These are phyloP conservation scores for Xenopus laevis DNA, from an alignment of 2,113 vertebrate species.

Conservation along the genomic window DNA sequence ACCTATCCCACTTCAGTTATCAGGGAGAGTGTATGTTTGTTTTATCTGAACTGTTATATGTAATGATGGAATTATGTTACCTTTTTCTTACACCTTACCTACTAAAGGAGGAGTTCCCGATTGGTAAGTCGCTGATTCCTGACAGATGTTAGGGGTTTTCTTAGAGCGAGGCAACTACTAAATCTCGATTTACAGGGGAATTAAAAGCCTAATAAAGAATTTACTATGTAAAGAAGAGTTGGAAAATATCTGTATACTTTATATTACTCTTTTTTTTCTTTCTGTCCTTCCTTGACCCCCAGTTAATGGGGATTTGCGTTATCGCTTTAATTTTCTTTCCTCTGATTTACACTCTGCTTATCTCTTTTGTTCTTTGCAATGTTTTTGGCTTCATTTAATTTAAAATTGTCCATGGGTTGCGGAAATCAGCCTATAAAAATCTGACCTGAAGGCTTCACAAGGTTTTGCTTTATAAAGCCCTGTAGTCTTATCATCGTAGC, in stretches of 20 bases:
- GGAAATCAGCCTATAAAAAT: not conserved
- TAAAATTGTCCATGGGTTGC: not conserved
- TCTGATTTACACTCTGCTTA: conserved; percentile 15
- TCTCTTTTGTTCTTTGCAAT: conserved; percentile 8
- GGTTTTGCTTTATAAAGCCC: not conserved
- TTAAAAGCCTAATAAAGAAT: conserved; percentile 26
- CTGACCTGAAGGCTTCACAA: not conserved
- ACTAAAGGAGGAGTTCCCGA: conserved; percentile 99
- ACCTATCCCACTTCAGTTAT: not conserved
- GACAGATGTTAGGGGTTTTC: conserved; percentile 90
- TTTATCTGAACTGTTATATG: conserved; percentile 92
- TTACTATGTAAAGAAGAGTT: conserved; percentile 47
- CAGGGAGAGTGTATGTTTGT: conserved; percentile 90
- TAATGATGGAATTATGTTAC: conserved; percentile 99
- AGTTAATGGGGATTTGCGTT: conserved; percentile 10
- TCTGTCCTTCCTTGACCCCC: not conserved
- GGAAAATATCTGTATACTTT: conserved; percentile 61
- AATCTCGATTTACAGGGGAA: conserved; percentile 73
- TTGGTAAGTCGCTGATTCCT: conserved; percentile 99
- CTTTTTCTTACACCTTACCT: conserved; percentile 99
- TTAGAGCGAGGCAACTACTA: conserved; percentile 82
- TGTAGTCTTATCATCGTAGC: too few species aligned
- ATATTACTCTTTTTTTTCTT: conserved; percentile 54
- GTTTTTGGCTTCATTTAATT: conserved; percentile 1
- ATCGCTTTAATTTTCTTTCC: conserved; percentile 13